Evolutionary conservation across 2,888 invertebrate species (phyloP), one percentile per base, ranked within the genome.

Genomic region (Geophilus truncorum): DNA sequence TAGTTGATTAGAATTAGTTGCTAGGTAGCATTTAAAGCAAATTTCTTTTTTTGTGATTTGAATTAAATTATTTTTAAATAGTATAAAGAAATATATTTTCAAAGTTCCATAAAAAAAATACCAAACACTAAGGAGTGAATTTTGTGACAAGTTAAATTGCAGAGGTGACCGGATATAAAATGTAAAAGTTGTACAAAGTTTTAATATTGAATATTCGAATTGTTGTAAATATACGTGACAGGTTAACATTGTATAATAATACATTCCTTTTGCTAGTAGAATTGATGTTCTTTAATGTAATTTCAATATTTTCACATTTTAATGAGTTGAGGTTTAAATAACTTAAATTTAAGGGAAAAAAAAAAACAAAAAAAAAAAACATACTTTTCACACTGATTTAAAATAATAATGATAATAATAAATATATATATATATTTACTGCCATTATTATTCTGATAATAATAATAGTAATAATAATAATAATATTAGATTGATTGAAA

Each of bases 221-320:
- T 70, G 70, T 70, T 70, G 70, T 70, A 70, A 70, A 70, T 70
- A 70, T 70, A 0, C n/a, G 70, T 70, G 70, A 70, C 28, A 23
- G 70, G 70, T 70, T 70, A 28, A 70, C n/a, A 70, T 70, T 28
- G 25, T 70, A 23, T 57, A 70, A 23, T 23, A n/a, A 70, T 28
- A 70, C 70, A 70, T 70, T 70, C 70, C 70, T 70, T 70, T 70
- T 70, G 70, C 70, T 70, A 70, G 70, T 70, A 70, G 70, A 25
- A 1, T 70, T 70, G 70, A 70, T 70, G 70, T 70, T 12, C 7
- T 51, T 25, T 70, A 25, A 25, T 28, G 70, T 70, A 70, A 70
- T 70, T n/a, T 70, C 70, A 70, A 70, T 70, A 70, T 70, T 70
- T 70, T 70, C 70, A 70, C 70, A 70, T 12, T 51, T 51, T 51